A percentile compares a stretch with the other conserved stretches of the same genome.
These are phyloP conservation scores for Nephrotoma flavescens DNA, from an alignment of 2,888 invertebrate genomes.

Conservation along the genomic window DNA sequence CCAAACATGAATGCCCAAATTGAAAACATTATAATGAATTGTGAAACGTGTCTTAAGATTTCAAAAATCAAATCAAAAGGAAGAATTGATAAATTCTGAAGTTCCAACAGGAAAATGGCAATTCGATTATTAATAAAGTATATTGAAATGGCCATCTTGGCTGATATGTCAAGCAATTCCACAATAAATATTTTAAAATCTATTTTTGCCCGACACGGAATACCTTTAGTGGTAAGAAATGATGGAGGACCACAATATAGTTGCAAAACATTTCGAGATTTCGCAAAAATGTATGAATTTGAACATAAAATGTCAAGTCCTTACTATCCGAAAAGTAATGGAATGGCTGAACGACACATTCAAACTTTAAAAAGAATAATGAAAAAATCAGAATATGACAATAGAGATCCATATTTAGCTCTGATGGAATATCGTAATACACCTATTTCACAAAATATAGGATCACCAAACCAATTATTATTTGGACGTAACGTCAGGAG, in stretches of 20 bases:
- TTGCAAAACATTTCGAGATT: constrained; percentile 10
- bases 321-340: constrained; percentile 11
- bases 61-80: background rate
- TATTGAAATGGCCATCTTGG: constrained; percentile 11
- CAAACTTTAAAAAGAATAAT: too few species aligned
- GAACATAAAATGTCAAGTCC: constrained; percentile 12
- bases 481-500: too few species aligned
- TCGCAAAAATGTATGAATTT: constrained; percentile 12
- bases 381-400: too few species aligned
- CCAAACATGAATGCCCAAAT: background rate
- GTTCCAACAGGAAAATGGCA: constrained; percentile 1
- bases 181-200: constrained; percentile 12
- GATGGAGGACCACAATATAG: constrained; percentile 5
- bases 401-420: too few species aligned
- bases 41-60: background rate
- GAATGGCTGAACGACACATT: too few species aligned
- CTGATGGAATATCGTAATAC: too few species aligned
- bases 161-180: constrained; percentile 6
- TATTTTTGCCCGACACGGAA: constrained; percentile 13
- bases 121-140: constrained; percentile 8
- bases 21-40: background rate
- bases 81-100: background rate
- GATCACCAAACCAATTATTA: too few species aligned
- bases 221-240: constrained; percentile 11
- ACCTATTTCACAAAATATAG: too few species aligned